Conservation (phyloP, 2,888 invertebrate genomes). For the Apotomis capreana region DNA sequence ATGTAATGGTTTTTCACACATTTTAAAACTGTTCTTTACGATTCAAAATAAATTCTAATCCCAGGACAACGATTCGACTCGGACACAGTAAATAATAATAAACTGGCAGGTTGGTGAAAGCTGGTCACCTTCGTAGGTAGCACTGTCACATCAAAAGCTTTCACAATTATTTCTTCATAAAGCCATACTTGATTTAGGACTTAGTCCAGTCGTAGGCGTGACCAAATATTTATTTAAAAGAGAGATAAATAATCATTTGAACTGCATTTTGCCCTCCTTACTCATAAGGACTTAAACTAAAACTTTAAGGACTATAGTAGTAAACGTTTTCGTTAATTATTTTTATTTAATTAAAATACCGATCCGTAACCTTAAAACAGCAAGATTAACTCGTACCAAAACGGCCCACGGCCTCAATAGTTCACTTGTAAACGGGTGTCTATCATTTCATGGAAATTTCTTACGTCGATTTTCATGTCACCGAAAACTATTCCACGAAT, state of each 20-base stretch:
- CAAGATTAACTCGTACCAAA: no score
- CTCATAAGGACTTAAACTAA: not conserved
- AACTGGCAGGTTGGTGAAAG: slow-evolving; percentile 25
- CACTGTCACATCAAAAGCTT: slow-evolving; percentile 26
- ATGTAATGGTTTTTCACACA: not conserved
- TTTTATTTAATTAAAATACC: no score
- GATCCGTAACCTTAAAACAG: no score
- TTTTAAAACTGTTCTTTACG: slow-evolving; percentile 23
- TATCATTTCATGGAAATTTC: no score
- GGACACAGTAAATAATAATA: slow-evolving; percentile 28
- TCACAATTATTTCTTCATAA: slow-evolving; percentile 33
- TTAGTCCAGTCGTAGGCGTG: slow-evolving; percentile 10
- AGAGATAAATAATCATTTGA: slow-evolving; percentile 14
- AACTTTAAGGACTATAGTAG: not conserved
- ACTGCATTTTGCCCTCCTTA: slow-evolving; percentile 4
- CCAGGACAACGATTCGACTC: slow-evolving; percentile 23
- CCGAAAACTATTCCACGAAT: no score
- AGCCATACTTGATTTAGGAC: slow-evolving; percentile 18
- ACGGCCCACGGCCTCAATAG: no score
- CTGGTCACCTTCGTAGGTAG: slow-evolving; percentile 16
- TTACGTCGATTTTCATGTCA: no score
- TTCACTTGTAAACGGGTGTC: no score
- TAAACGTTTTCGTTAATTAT: not conserved
- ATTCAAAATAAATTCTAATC: slow-evolving; percentile 18
- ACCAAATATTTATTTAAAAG: slow-evolving; percentile 22